Evolutionary conservation across 30 jellyfish, hydroid and myxozoan species (phyloP).

Genomic region (Turritopsis dohrnii): DNA sequence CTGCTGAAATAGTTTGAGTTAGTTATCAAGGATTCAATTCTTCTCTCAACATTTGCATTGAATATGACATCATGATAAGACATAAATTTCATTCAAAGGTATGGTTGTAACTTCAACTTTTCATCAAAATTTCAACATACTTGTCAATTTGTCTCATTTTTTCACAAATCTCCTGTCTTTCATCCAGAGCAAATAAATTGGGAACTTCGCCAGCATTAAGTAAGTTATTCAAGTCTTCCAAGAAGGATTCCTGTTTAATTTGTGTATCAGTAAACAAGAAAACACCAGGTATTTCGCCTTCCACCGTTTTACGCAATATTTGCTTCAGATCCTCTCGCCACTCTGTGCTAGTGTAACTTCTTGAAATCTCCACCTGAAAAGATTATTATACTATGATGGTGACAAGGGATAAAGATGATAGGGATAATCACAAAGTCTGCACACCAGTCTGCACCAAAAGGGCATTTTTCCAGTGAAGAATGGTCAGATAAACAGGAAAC

Average conservation of each 20-base stretch:
- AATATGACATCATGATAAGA: no score
- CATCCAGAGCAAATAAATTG: slow-evolving; percentile 84
- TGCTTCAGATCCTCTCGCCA: slow-evolving; percentile 94
- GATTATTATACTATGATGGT: no score
- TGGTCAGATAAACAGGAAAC: no score
- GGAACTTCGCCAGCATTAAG: slow-evolving; percentile 99
- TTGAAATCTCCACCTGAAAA: slow-evolving; percentile 84
- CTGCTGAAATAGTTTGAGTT: no score
- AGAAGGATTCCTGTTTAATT: slow-evolving; percentile 93
- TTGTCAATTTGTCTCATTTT: slow-evolving; percentile 92
- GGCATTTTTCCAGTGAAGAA: no score
- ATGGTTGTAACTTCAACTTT: not conserved
- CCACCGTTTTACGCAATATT: slow-evolving; percentile 85
- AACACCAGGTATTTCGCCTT: slow-evolving; percentile 97
- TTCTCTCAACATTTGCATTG: no score
- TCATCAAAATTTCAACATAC: slow-evolving; percentile 21
- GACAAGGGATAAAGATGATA: not conserved
- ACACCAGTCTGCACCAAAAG: no score
- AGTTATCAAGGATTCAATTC: no score
- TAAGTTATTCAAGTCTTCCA: slow-evolving; percentile 84
- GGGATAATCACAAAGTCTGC: not conserved
- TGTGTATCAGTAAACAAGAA: slow-evolving; percentile 95
- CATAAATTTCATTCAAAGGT: not conserved
- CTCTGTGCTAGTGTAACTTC: slow-evolving; percentile 85
- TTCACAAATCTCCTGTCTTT: slow-evolving; percentile 94